Percentiles rank a stretch among this genome's conserved stretches.
Evolutionary conservation across 2,888 invertebrate species (phyloP).

Genomic region (Spialia ferax): DNA sequence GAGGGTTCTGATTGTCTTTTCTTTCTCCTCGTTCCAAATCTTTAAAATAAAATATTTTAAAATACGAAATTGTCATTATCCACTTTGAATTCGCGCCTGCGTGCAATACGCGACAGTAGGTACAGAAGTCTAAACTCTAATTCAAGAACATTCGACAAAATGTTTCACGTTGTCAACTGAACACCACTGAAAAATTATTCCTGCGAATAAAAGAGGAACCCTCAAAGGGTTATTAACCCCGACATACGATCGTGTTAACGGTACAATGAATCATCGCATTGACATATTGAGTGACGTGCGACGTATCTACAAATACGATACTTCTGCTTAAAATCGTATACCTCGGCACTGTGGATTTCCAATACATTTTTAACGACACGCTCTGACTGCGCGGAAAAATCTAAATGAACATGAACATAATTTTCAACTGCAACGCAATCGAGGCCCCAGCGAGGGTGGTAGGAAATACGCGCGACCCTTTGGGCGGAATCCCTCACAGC

Average conservation of each 20-base stretch:
- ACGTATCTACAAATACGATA: neutral
- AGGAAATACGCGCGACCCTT: conserved; percentile 51
- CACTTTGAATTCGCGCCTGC: no score
- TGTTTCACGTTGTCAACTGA: neutral
- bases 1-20: no score
- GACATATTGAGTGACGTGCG: neutral
- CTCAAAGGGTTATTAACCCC: neutral
- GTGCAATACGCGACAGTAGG: no score
- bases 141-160: no score
- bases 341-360: neutral
- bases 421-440: conserved; percentile 52
- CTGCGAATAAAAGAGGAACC: neutral
- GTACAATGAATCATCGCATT: neutral
- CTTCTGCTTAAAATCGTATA: neutral
- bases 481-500: conserved; percentile 57
- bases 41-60: no score
- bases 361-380: neutral
- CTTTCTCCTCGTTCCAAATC: no score
- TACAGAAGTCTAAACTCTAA: no score
- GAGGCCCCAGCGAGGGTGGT: conserved; percentile 57
- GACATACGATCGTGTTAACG: neutral
- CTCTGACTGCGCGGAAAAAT: neutral
- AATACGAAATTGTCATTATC: no score
- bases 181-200: neutral
- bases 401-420: conserved; percentile 13